Conservation (phyloP, 2,888 invertebrate genomes). For the Tetrapedia diversipes region DNA sequence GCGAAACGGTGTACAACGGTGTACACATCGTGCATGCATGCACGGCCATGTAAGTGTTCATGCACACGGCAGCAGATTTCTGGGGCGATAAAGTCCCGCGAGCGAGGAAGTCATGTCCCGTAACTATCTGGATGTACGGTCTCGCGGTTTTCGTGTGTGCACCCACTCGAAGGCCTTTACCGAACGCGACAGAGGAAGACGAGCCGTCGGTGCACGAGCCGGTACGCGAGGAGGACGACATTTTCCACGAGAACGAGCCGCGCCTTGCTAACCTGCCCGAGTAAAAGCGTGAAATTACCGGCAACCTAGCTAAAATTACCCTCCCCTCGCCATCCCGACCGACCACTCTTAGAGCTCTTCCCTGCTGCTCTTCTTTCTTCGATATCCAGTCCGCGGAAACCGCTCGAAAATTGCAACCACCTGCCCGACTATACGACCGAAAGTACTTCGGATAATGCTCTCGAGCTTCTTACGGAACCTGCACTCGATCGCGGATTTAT, state of each 20-base stretch:
- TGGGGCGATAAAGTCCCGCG: slow-evolving; percentile 71
- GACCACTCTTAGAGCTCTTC: slow-evolving; percentile 18
- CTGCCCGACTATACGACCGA: slow-evolving; percentile 61
- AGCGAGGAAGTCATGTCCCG: slow-evolving; percentile 76
- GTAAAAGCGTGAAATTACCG: slow-evolving; percentile 80
- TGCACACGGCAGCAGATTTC: slow-evolving; percentile 66
- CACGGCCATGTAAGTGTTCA: slow-evolving; percentile 40
- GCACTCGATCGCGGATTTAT: slow-evolving; percentile 13
- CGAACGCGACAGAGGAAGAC: slow-evolving; percentile 41
- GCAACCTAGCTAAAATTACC: slow-evolving; percentile 71
- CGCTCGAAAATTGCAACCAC: slow-evolving; percentile 75
- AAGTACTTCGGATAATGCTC: slow-evolving; percentile 71
- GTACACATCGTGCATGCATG: slow-evolving; percentile 30
- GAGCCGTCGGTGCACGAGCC: slow-evolving; percentile 43
- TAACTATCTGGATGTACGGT: slow-evolving; percentile 76
- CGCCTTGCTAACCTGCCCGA: slow-evolving; percentile 70
- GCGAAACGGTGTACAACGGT: slow-evolving; percentile 25
- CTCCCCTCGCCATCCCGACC: slow-evolving; percentile 32
- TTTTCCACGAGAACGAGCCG: slow-evolving; percentile 75
- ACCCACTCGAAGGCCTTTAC: slow-evolving; percentile 64
- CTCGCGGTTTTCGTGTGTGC: slow-evolving; percentile 70
- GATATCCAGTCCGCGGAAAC: slow-evolving; percentile 60
- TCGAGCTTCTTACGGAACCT: slow-evolving; percentile 50
- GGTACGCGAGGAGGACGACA: slow-evolving; percentile 68
- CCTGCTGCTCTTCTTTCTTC: slow-evolving; percentile 44